Evolutionary conservation across 2,113 vertebrate species (phyloP).

Genomic region (Bos javanicus): DNA sequence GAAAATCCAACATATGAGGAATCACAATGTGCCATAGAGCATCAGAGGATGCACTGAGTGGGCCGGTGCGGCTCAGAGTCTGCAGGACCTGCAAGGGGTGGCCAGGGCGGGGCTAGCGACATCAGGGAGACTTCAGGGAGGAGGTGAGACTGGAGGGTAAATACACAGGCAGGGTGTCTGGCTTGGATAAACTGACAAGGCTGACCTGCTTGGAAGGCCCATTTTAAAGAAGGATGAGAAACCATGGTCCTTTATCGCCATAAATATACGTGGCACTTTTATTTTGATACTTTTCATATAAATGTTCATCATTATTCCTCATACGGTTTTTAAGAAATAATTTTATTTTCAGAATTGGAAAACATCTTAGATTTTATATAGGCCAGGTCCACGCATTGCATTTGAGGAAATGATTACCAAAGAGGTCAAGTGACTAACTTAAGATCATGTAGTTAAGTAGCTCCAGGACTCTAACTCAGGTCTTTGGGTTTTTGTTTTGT

Average conservation of each 20-base stretch:
- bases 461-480: not conserved
- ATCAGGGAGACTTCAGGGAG: not conserved
- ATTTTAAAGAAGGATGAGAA: not conserved
- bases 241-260: not conserved
- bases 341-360: slow-evolving; percentile 30
- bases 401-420: not conserved
- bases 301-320: not conserved
- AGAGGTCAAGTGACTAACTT: not conserved
- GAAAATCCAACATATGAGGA: not conserved
- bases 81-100: not conserved
- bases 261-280: not conserved
- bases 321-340: not conserved
- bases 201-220: not conserved
- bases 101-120: not conserved
- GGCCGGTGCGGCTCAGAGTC: not conserved
- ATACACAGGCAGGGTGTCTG: not conserved
- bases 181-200: not conserved
- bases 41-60: not conserved
- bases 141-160: not conserved
- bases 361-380: not conserved
- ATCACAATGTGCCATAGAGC: not conserved
- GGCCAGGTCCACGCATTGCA: not conserved
- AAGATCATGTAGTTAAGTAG: not conserved
- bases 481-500: not conserved
- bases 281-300: not conserved